phyloP scores from a whole-genome alignment of 2,797 vertebrate species.

The Girardinus metallicus region DNA sequence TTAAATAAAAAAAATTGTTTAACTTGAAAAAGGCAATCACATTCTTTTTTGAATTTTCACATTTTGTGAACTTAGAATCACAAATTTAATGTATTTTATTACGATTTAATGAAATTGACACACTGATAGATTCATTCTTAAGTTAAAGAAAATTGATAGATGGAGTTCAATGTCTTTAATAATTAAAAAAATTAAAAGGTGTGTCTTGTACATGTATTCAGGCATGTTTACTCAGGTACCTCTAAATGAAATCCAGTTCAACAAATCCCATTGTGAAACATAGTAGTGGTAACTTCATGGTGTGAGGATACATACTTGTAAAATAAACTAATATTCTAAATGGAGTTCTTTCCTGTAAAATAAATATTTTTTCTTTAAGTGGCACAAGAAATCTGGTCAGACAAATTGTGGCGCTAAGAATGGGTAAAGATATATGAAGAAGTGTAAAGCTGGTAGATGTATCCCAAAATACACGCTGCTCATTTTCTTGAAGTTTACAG shows the following conservation, averaged over 20 bases:
- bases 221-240: neutral
- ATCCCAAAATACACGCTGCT: neutral
- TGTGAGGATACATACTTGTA: neutral
- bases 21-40: neutral
- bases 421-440: neutral
- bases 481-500: neutral
- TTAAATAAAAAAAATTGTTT: neutral
- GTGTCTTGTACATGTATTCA: neutral
- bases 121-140: neutral
- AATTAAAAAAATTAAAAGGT: neutral
- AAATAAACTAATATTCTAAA: neutral
- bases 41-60: neutral
- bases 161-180: neutral
- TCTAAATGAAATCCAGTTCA: neutral
- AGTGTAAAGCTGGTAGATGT: neutral
- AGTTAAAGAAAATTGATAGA: neutral
- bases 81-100: neutral
- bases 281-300: neutral
- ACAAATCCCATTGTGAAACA: neutral
- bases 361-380: neutral
- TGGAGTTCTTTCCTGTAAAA: neutral
- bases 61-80: neutral
- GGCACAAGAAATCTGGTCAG: neutral
- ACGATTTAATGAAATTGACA: neutral
- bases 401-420: neutral